Evolutionary conservation across 2,888 invertebrate species (phyloP), one percentile per base, ranked within the genome.

Genomic region (Heteropelma amictum): DNA sequence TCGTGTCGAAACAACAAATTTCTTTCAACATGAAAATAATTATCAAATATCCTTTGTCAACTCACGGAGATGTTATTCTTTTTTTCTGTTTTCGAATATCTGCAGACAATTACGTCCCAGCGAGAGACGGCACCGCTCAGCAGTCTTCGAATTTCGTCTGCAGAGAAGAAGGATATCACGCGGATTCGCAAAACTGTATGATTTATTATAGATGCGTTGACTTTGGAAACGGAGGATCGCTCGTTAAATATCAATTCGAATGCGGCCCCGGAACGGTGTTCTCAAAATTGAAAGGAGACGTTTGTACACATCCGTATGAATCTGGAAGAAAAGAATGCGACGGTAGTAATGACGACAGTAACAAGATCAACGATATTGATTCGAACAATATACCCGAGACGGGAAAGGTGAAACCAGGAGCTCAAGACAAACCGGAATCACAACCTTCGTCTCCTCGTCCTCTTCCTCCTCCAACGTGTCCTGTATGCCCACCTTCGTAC

Each of bases 221-320:
- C 81, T 92, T 92, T 84, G 91, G 92, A 70, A 90, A 90, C 70
- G 90, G 90, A 45, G 90, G 89, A 30, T 84, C 85, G 78, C 90
- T 91, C 76, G 92, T 91, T 5, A 90, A 93, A 10, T 93, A 92
- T 72, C 90, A 90, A 90, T 95, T 95, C 87, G 92, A 93, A 87
- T 96, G 96, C 84, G 94, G 93, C 14, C 92, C 92, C 35, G 95
- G 94, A 10, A 95, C 95, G 1, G 93, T 95, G 23, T 96, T 93
- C 85, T 88, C 89, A 2, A 79, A 79, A 17, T 56, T 61, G 2
- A 84, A 80, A n/a, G 88, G 88, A 12, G 94, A 95, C 83, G 90
- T 93, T 70, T 96, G 96, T 84, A 94, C 94, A 82, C 93, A 94
- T 86, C 93, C 95, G 1, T 90, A 90, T 80, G 92, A 92, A 77